Evolutionary conservation across 2,888 invertebrate species (phyloP).

Genomic region (Oxytorus armatus): DNA sequence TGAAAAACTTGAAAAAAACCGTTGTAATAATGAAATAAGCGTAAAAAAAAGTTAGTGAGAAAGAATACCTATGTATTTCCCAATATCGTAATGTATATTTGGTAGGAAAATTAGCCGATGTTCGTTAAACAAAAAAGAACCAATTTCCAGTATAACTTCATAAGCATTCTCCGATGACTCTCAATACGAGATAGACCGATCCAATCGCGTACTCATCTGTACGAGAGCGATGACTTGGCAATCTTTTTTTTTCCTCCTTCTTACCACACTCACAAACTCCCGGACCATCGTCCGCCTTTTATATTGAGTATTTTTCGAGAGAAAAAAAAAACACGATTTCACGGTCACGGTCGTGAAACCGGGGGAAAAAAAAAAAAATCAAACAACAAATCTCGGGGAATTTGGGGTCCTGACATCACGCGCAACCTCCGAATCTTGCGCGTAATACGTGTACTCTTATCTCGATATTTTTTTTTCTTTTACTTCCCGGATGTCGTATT

Average conservation of each 20-base stretch:
- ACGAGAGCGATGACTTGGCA: slow-evolving; percentile 5
- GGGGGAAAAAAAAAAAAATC: background rate
- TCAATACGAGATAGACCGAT: background rate
- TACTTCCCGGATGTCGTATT: background rate
- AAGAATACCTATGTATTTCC: no score
- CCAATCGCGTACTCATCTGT: no score
- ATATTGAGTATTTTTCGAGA: background rate
- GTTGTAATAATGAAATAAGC: no score
- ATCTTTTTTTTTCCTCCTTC: background rate
- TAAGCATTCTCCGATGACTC: background rate
- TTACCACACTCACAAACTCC: background rate
- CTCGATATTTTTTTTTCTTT: slow-evolving; percentile 1
- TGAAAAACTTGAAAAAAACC: no score
- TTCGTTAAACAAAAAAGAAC: background rate
- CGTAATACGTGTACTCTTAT: background rate
- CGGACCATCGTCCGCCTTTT: background rate
- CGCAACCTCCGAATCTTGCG: slow-evolving; percentile 2
- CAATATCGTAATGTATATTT: no score
- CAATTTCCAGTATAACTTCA: background rate
- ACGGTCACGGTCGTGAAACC: background rate
- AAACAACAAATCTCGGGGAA: background rate
- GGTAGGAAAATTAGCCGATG: no score
- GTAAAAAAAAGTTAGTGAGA: no score
- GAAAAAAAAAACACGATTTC: background rate
- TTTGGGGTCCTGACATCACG: background rate